Percentiles rank a stretch among this genome's conserved stretches.
Conservation (phyloP, 2,113 vertebrate genomes). For the Chloroceryle aenea region DNA sequence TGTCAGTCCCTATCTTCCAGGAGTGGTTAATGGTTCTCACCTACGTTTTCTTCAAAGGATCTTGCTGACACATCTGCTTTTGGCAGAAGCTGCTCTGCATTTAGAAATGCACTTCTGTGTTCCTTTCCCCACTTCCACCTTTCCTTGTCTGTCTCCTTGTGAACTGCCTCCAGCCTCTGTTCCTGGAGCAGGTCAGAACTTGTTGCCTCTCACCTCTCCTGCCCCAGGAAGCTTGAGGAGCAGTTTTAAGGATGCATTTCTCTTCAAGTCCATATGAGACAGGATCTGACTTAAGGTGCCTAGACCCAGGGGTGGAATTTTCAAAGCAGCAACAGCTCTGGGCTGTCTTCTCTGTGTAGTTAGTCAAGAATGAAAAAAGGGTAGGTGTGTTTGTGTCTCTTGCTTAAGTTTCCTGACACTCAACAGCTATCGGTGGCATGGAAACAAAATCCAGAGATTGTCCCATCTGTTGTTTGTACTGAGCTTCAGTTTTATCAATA, state of each 20-base stretch:
- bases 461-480: background rate
- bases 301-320: background rate
- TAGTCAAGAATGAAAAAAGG: background rate
- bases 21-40: conserved; percentile 9
- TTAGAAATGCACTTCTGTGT: background rate
- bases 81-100: background rate
- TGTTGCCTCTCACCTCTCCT: background rate
- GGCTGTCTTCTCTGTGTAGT: background rate
- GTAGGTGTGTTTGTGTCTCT: background rate
- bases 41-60: conserved; percentile 12
- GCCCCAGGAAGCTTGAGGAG: background rate
- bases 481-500: background rate
- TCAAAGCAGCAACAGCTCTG: background rate
- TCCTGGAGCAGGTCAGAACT: conserved; percentile 12
- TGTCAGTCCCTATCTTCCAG: background rate
- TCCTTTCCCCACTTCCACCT: background rate
- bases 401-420: background rate
- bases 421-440: background rate
- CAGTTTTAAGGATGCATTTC: background rate
- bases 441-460: background rate
- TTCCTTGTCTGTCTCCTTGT: background rate
- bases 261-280: background rate
- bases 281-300: background rate
- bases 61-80: background rate
- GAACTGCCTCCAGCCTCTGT: background rate